Percentiles rank a stretch among this genome's conserved stretches.
phyloP scores from a whole-genome alignment of 2,113 vertebrate genomes.

The Limanda limanda region DNA sequence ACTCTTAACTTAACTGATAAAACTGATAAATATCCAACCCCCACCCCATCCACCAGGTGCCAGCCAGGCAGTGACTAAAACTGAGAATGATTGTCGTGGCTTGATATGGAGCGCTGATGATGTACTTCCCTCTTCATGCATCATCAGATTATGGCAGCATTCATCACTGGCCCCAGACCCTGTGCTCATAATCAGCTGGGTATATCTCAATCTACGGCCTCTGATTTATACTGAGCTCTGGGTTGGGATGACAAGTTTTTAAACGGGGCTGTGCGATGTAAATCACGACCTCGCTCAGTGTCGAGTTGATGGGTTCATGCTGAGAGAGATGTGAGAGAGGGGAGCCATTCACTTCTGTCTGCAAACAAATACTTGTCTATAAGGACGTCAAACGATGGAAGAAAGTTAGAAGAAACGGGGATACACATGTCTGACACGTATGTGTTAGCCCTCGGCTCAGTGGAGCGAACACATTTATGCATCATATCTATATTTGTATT shows the following conservation, averaged over 20 bases:
- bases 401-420: neutral
- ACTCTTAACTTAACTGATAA: conserved; percentile 29
- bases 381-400: neutral
- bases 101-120: conserved; percentile 69
- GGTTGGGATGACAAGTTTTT: conserved; percentile 73
- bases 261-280: conserved; percentile 66
- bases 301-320: conserved; percentile 47
- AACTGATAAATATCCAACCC: conserved; percentile 11
- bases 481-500: neutral
- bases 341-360: conserved; percentile 4
- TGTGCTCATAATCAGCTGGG: conserved; percentile 69
- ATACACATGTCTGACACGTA: neutral
- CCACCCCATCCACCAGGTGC: conserved; percentile 6
- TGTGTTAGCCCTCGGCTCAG: neutral
- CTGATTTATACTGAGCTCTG: conserved; percentile 72
- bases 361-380: conserved; percentile 18
- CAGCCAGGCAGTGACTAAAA: conserved; percentile 43
- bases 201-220: conserved; percentile 74
- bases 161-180: conserved; percentile 69
- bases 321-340: conserved; percentile 32
- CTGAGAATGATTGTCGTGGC: conserved; percentile 53
- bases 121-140: conserved; percentile 76
- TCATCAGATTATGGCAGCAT: conserved; percentile 76
- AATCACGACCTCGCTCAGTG: conserved; percentile 63
- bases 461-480: neutral